phyloP scores from a whole-genome alignment of 2,113 vertebrate species.

The Fukomys damarensis region DNA sequence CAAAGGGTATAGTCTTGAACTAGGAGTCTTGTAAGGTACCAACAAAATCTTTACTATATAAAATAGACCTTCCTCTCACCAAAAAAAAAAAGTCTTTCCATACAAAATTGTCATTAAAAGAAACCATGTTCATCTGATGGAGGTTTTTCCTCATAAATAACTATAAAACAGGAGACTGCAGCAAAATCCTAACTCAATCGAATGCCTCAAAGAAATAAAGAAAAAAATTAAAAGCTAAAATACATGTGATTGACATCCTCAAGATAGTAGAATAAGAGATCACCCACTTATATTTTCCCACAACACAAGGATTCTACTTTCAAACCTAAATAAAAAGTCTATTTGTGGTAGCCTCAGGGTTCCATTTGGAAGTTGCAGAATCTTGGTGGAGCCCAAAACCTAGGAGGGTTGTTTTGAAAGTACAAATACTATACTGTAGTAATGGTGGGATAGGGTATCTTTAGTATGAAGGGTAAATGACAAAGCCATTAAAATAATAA shows the following conservation, averaged over 20 bases:
- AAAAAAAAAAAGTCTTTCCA: background rate
- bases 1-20: constrained; percentile 30
- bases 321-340: background rate
- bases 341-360: background rate
- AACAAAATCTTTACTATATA: background rate
- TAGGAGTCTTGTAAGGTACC: background rate
- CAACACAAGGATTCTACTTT: background rate
- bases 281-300: background rate
- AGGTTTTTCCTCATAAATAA: background rate
- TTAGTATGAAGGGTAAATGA: background rate
- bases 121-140: background rate
- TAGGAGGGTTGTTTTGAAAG: background rate
- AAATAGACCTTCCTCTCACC: background rate
- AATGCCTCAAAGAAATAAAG: constrained; percentile 18
- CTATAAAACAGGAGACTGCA: background rate
- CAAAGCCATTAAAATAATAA: background rate
- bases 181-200: background rate
- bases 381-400: background rate
- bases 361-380: background rate
- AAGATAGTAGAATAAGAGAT: background rate
- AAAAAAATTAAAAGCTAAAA: background rate
- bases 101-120: background rate
- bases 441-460: background rate
- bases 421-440: background rate
- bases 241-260: background rate